phyloP scores from a whole-genome alignment of 2,797 vertebrate genomes.

The Phrynocephalus vlangalii region DNA sequence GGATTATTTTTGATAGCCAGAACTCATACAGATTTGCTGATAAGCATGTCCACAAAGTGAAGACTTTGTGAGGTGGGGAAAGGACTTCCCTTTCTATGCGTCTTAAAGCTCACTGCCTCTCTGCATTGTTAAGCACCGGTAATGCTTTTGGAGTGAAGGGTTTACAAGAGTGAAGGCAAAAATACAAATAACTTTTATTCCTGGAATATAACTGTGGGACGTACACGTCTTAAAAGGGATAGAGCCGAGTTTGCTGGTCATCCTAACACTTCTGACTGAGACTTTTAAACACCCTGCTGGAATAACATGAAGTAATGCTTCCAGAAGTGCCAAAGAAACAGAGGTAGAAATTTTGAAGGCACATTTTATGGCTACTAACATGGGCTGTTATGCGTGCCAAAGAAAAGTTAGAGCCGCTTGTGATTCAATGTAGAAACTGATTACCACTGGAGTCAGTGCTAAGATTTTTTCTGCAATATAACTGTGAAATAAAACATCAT shows the following conservation, averaged over 20 bases:
- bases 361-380: slow-evolving; percentile 7
- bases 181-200: slow-evolving; percentile 62
- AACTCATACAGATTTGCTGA: slow-evolving; percentile 20
- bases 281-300: slow-evolving; percentile 17
- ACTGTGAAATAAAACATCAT: slow-evolving; percentile 8
- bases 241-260: slow-evolving; percentile 37
- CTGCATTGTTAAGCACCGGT: slow-evolving; percentile 60
- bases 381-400: background rate
- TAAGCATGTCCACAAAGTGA: slow-evolving; percentile 48
- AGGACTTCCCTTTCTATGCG: background rate
- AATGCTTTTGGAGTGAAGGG: slow-evolving; percentile 62
- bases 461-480: background rate
- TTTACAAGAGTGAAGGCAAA: slow-evolving; percentile 60
- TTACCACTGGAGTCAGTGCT: slow-evolving; percentile 7
- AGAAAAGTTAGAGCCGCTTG: background rate
- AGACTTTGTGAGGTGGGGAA: slow-evolving; percentile 36
- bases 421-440: background rate
- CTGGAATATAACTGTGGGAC: slow-evolving; percentile 56
- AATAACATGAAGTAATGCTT: background rate
- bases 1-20: slow-evolving; percentile 34
- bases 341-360: background rate
- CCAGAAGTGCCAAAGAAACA: slow-evolving; percentile 19
- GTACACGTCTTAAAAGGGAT: slow-evolving; percentile 53
- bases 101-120: slow-evolving; percentile 25
- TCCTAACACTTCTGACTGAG: slow-evolving; percentile 29